phyloP scores from a whole-genome alignment of 2,113 vertebrate genomes.

The Erpornis zantholeuca region DNA sequence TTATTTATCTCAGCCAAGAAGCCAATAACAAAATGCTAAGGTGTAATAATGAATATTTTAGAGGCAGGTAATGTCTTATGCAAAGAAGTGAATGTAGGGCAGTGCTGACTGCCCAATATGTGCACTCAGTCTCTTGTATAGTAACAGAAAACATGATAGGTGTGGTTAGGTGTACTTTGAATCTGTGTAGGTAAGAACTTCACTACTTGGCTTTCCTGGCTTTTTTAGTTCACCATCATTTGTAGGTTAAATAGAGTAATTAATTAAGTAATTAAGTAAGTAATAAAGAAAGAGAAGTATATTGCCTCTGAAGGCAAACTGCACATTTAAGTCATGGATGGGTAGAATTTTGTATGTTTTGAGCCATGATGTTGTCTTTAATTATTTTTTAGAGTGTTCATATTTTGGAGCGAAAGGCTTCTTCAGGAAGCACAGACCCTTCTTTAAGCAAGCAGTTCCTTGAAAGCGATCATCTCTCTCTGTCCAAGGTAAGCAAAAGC shows the following conservation, averaged over 20 bases:
- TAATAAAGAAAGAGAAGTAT: background rate
- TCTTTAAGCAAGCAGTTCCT: conserved; percentile 73
- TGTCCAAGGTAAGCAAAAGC: conserved; percentile 71
- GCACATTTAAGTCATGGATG: background rate
- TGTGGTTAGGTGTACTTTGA: background rate
- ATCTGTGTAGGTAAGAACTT: background rate
- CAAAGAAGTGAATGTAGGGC: background rate
- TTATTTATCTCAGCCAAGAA: background rate
- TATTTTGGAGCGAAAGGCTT: conserved; percentile 74
- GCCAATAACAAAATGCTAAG: background rate
- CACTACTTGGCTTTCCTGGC: background rate
- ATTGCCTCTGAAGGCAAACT: background rate
- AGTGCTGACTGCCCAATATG: background rate
- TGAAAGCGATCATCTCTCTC: conserved; percentile 64
- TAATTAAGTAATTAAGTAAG: background rate
- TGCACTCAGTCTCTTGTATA: background rate
- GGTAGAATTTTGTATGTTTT: background rate
- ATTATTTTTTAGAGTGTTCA: conserved; percentile 62
- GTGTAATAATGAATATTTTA: background rate
- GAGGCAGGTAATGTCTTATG: background rate
- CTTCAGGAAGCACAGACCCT: conserved; percentile 71
- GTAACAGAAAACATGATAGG: background rate
- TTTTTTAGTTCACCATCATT: background rate
- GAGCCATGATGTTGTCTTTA: background rate
- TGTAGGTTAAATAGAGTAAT: background rate